Conservation (phyloP, 2,797 vertebrate genomes). For the Lophius americanus region DNA sequence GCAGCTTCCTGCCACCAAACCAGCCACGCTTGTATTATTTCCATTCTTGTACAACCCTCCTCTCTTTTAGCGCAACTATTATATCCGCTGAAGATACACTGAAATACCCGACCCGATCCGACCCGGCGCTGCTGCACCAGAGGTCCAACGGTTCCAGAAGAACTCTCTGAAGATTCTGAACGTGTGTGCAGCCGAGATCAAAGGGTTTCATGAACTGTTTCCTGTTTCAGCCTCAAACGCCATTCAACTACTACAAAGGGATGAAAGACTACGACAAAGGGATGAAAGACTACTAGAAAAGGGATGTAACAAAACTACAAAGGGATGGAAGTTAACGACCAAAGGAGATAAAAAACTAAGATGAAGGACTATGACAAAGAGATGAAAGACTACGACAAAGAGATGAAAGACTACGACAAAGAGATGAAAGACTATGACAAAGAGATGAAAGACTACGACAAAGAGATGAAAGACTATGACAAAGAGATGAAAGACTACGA, state of each 20-base stretch:
- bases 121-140: too few relatives aligned
- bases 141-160: too few relatives aligned
- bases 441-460: not conserved
- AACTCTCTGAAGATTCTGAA: too few relatives aligned
- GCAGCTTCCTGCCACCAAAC: conserved; percentile 34
- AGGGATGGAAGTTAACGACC: not conserved
- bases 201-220: too few relatives aligned
- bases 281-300: not conserved
- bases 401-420: not conserved
- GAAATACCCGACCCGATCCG: not conserved
- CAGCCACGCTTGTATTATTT: conserved; percentile 5
- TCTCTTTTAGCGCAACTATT: conserved; percentile 3
- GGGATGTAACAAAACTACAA: not conserved
- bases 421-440: not conserved
- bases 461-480: not conserved
- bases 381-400: not conserved
- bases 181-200: too few relatives aligned
- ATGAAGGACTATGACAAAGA: not conserved
- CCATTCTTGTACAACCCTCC: not conserved
- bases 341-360: not conserved
- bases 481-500: too few relatives aligned
- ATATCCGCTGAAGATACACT: not conserved
- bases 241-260: not conserved
- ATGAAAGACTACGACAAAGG: not conserved
- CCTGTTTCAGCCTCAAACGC: not conserved